These are phyloP conservation scores for Latrodectus geometricus DNA, from an alignment of 1,140 invertebrate genomes.

Conservation along the genomic window DNA sequence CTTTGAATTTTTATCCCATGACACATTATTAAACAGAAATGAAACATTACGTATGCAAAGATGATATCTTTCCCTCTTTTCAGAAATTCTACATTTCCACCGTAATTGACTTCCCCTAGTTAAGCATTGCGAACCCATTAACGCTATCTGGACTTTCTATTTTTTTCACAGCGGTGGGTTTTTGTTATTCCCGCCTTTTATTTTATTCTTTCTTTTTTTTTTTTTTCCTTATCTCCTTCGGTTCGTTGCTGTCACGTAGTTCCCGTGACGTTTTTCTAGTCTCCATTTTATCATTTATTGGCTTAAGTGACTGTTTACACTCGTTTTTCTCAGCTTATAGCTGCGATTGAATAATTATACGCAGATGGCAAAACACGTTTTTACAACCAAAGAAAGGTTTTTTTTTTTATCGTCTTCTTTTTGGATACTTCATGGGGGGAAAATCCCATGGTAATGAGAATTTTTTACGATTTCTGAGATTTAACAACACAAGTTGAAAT, in stretches of 20 bases:
- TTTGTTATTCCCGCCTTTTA: not conserved
- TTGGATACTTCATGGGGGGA: not conserved
- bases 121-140: slow-evolving; percentile 27
- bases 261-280: not conserved
- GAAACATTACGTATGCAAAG: too few relatives aligned
- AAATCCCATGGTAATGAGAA: not conserved
- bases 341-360: slow-evolving; percentile 26
- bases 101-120: slow-evolving; percentile 11
- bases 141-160: not conserved
- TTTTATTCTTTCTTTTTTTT: slow-evolving; percentile 6
- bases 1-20: too few relatives aligned
- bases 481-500: not conserved
- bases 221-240: not conserved
- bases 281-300: slow-evolving; percentile 22
- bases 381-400: slow-evolving; percentile 1
- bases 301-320: slow-evolving; percentile 30
- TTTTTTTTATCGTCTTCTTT: not conserved
- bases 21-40: too few relatives aligned
- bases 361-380: slow-evolving; percentile 24
- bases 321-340: slow-evolving; percentile 12
- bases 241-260: not conserved
- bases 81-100: not conserved
- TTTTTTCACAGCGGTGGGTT: slow-evolving; percentile 7
- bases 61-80: too few relatives aligned
- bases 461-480: slow-evolving; percentile 1